Evolutionary conservation across 2,797 vertebrate species (phyloP), one percentile per base, ranked within the genome.

Genomic region (Hydrolagus colliei): DNA sequence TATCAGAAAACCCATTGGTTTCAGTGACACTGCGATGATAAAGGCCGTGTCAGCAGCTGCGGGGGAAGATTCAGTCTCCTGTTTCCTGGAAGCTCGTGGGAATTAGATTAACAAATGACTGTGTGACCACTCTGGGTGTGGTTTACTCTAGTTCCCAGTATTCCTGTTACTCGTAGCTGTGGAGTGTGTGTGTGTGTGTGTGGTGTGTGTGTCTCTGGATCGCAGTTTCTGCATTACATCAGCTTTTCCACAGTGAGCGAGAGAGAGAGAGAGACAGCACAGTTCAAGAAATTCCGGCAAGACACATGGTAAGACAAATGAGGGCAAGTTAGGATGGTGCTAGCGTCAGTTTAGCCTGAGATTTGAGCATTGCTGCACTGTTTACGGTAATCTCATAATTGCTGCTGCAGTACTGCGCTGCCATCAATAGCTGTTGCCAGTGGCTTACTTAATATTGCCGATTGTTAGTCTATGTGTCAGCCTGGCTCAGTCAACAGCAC

Each of bases 61-160:
- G 14, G 65, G 79, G 10, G 79, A 41, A 63, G 71, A 16, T 20
- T 67, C 9, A 18, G 67, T 16, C 16, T 35, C 79, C 4, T 68
- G 63, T 52, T 84, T 68, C 65, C 65, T 84, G 79, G 79, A 71
- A 84, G 14, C 32, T 52, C 27, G 9, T 71, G 65, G 65, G 18
- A 84, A 71, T 52, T 71, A 35, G 9, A 84, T 11, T 67, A 32
- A 71, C 65, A 84, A 84, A 71, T 84, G 63, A 52, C 79, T n/a
- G 63, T 52, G 41, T 84, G 79, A 84, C 65, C 71, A 84, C 67
- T 41, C 20, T 52, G 65, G 79, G 79, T 68, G 79, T 84, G 79
- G 79, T 52, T 84, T 84, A 52, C 65, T 71, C 63, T 41, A 2
- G 35, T 84, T 84, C 65, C 79, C 71, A 20, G 16, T 20, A 20